A percentile compares a stretch with the other conserved stretches of the same genome.
Conservation (phyloP, 2,797 vertebrate genomes). For the Parotocinclus haroldoi region DNA sequence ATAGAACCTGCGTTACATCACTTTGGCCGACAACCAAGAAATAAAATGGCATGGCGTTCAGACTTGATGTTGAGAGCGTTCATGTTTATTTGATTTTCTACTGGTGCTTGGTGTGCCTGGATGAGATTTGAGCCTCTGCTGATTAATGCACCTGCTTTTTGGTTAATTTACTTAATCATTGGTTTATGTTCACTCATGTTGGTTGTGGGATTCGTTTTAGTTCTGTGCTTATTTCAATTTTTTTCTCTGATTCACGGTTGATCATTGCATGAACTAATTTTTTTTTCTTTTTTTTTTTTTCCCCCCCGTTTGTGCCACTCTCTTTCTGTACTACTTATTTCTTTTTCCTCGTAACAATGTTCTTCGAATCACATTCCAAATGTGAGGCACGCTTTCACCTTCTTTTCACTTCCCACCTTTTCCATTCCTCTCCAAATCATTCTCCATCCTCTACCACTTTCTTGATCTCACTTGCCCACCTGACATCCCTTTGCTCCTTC, state of each 20-base stretch:
- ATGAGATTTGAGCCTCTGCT: slow-evolving; percentile 50
- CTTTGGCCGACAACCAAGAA: too few relatives aligned
- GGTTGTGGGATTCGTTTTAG: slow-evolving; percentile 20
- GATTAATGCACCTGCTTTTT: slow-evolving; percentile 41
- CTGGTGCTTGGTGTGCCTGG: slow-evolving; percentile 46
- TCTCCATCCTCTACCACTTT: neutral
- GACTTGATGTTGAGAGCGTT: slow-evolving; percentile 24
- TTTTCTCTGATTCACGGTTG: slow-evolving; percentile 70
- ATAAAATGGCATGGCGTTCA: too few relatives aligned
- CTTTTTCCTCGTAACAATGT: neutral
- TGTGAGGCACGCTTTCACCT: slow-evolving; percentile 2
- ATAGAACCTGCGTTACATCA: too few relatives aligned
- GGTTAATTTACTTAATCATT: too few relatives aligned
- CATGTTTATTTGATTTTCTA: neutral
- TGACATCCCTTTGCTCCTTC: neutral
- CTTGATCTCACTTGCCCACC: neutral
- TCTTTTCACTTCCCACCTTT: neutral
- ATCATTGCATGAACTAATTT: slow-evolving; percentile 86
- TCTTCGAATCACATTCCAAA: slow-evolving; percentile 1
- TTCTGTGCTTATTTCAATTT: slow-evolving; percentile 44
- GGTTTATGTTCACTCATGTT: too few relatives aligned
- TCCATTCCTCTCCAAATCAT: neutral
- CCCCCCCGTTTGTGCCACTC: slow-evolving; percentile 57
- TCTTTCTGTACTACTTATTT: slow-evolving; percentile 56
- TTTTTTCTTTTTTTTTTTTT: slow-evolving; percentile 60